These are phyloP conservation scores for Ciconia maguari DNA, from an alignment of 2,113 vertebrate species.

Conservation along the genomic window DNA sequence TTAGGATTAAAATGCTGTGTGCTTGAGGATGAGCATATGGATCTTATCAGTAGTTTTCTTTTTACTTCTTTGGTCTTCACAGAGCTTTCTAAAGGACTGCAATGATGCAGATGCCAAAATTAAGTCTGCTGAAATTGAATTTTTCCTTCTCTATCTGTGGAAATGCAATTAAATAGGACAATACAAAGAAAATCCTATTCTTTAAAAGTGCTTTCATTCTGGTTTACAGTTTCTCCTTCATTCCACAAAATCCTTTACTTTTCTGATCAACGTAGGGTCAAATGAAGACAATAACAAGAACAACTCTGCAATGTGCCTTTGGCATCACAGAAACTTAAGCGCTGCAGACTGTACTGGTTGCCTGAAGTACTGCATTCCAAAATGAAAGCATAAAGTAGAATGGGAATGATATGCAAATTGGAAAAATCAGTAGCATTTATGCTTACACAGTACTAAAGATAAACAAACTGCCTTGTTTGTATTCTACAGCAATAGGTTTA, in stretches of 20 bases:
- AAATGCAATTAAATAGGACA: conserved; percentile 24
- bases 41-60: not conserved
- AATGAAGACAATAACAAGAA: not conserved
- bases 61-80: not conserved
- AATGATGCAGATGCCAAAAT: not conserved
- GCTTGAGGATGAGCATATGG: not conserved
- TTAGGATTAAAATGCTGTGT: not conserved
- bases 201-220: not conserved
- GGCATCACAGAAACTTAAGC: not conserved
- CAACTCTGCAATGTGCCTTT: not conserved
- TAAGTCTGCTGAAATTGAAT: not conserved
- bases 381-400: not conserved
- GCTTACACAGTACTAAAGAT: not conserved
- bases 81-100: not conserved
- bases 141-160: not conserved
- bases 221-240: not conserved
- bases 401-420: not conserved
- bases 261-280: not conserved
- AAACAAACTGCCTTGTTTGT: not conserved
- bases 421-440: not conserved
- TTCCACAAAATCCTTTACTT: not conserved
- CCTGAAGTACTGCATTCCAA: not conserved
- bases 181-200: not conserved
- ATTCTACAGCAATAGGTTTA: not conserved
- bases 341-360: not conserved